Evolutionary conservation across 2,888 invertebrate genomes (phyloP).

Genomic region (Tineola bisselliella): DNA sequence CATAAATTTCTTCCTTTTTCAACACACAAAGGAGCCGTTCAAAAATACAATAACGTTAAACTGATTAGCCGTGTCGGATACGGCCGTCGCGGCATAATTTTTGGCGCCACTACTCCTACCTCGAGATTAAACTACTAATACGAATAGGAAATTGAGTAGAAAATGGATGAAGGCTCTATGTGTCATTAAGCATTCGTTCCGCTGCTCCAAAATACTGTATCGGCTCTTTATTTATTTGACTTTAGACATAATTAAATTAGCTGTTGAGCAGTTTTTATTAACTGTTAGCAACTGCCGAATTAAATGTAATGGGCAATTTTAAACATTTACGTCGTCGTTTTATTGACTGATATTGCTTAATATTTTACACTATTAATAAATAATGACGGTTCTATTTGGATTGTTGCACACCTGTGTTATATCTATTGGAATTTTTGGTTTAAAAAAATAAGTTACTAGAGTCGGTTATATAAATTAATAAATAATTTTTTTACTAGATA

Average conservation of each 20-base stretch:
- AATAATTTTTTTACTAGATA: too few species aligned
- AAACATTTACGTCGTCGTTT: conserved; percentile 55
- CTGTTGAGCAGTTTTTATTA: conserved; percentile 58
- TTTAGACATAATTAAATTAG: conserved; percentile 62
- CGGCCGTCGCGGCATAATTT: conserved; percentile 64
- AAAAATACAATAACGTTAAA: conserved; percentile 58
- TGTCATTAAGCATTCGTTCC: conserved; percentile 65
- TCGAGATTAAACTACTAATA: conserved; percentile 68
- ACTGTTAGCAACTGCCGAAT: conserved; percentile 50
- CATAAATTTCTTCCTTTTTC: conserved; percentile 68
- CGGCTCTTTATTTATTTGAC: conserved; percentile 57
- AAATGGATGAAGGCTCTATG: conserved; percentile 62
- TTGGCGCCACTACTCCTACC: conserved; percentile 67
- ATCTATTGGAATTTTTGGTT: too few species aligned
- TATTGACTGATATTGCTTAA: conserved; percentile 44
- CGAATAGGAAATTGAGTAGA: conserved; percentile 68
- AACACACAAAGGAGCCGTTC: conserved; percentile 61
- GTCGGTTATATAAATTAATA: too few species aligned
- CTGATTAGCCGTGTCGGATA: conserved; percentile 60
- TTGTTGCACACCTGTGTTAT: too few species aligned
- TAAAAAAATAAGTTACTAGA: too few species aligned
- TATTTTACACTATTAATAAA: conserved; percentile 21
- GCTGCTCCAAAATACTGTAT: conserved; percentile 40
- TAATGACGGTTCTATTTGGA: not conserved
- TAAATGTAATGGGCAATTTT: conserved; percentile 49